These are phyloP conservation scores for Molorchus minor DNA, from an alignment of 2,888 invertebrate genomes.

Conservation along the genomic window DNA sequence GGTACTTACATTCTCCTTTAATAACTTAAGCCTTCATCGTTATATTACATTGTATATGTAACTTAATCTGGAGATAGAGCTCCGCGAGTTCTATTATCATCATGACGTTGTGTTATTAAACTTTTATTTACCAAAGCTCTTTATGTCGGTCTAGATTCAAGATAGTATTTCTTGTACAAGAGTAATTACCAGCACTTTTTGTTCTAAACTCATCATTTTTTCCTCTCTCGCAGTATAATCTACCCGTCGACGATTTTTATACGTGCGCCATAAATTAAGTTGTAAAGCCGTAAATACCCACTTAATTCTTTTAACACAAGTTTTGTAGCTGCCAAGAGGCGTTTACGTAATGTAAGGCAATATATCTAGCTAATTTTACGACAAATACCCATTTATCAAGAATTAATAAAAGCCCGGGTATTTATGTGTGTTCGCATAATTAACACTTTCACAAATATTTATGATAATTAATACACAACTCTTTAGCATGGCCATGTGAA, in stretches of 20 bases:
- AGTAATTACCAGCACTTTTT: background rate
- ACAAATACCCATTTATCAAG: conserved; percentile 43
- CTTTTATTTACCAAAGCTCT: background rate
- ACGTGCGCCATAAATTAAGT: conserved; percentile 16
- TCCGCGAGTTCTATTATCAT: background rate
- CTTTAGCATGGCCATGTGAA: conserved; percentile 40
- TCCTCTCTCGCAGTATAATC: background rate
- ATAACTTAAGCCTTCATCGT: background rate
- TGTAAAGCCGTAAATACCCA: conserved; percentile 14
- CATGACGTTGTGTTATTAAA: conserved; percentile 1
- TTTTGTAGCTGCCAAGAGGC: conserved; percentile 18
- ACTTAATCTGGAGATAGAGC: background rate
- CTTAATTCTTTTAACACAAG: conserved; percentile 13
- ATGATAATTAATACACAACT: conserved; percentile 43
- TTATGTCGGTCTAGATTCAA: background rate
- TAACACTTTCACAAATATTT: conserved; percentile 48
- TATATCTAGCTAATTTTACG: conserved; percentile 38
- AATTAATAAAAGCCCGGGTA: conserved; percentile 38
- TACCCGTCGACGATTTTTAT: conserved; percentile 3
- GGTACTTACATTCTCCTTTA: background rate
- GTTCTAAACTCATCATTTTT: background rate
- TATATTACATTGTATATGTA: background rate
- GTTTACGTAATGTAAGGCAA: conserved; percentile 19
- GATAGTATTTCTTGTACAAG: background rate
- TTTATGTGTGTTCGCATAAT: conserved; percentile 40